A percentile compares a stretch with the other conserved stretches of the same genome.
phyloP scores from a whole-genome alignment of 1,140 invertebrate species.

The Fopius arisanus region DNA sequence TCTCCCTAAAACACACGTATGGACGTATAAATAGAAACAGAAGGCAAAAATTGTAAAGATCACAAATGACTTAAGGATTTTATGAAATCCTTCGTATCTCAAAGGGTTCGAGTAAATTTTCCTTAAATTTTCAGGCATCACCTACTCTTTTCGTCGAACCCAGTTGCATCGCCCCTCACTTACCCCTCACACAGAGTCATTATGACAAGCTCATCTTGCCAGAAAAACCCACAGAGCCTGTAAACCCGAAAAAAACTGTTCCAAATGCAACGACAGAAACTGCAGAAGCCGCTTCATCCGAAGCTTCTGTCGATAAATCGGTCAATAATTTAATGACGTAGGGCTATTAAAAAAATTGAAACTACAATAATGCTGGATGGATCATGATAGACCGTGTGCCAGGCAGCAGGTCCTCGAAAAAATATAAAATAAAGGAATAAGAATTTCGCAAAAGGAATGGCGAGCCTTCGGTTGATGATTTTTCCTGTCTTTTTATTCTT shows the following conservation, averaged over 20 bases:
- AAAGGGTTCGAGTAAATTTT: too few relatives aligned
- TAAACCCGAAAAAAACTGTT: neutral
- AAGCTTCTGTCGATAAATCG: neutral
- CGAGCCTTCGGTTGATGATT: neutral
- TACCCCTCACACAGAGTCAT: constrained; percentile 60
- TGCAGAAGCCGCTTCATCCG: neutral
- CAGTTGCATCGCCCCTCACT: constrained; percentile 66
- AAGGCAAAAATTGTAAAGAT: too few relatives aligned
- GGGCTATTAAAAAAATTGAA: neutral
- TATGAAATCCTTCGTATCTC: neutral
- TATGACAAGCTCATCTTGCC: constrained; percentile 61
- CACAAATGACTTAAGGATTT: too few relatives aligned
- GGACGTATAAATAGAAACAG: too few relatives aligned
- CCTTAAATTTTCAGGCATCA: constrained; percentile 59
- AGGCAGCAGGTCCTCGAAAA: neutral
- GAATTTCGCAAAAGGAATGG: neutral
- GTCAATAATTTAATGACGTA: constrained; percentile 44
- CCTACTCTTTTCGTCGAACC: constrained; percentile 65
- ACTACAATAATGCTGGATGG: neutral
- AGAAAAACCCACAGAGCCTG: constrained; percentile 30
- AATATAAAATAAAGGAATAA: neutral
- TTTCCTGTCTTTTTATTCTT: constrained; percentile 3
- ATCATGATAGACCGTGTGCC: neutral
- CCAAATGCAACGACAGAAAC: constrained; percentile 8
- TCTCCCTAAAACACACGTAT: too few relatives aligned